These are phyloP conservation scores for Sciurus niger DNA, from an alignment of 2,113 vertebrate species.

Conservation along the genomic window DNA sequence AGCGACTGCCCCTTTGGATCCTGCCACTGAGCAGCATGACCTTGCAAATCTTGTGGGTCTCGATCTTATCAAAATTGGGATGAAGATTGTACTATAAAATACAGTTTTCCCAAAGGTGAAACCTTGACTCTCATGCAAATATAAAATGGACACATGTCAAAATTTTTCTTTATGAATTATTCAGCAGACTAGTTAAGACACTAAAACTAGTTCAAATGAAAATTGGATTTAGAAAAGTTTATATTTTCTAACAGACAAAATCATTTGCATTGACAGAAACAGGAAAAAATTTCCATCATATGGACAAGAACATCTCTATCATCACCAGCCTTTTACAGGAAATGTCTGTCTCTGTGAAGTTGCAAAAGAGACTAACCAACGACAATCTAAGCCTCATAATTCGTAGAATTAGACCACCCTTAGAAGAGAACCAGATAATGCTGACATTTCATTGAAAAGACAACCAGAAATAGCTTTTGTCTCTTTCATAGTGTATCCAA, in stretches of 20 bases:
- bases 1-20: not conserved
- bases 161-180: slow-evolving; percentile 38
- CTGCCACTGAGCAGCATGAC: not conserved
- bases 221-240: slow-evolving; percentile 20
- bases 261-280: not conserved
- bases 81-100: not conserved
- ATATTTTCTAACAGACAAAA: slow-evolving; percentile 46
- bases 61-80: not conserved
- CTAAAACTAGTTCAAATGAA: slow-evolving; percentile 48
- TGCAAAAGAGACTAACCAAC: not conserved
- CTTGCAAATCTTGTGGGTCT: not conserved
- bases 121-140: not conserved
- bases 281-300: not conserved
- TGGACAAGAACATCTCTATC: slow-evolving; percentile 21
- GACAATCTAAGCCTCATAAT: not conserved
- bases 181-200: not conserved
- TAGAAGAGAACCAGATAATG: not conserved
- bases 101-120: not conserved
- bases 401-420: not conserved
- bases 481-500: not conserved
- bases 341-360: not conserved
- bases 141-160: not conserved
- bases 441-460: not conserved
- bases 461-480: not conserved
- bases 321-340: not conserved